phyloP scores from a whole-genome alignment of 2,797 vertebrate genomes.

The Hypotaenidia okinawae region DNA sequence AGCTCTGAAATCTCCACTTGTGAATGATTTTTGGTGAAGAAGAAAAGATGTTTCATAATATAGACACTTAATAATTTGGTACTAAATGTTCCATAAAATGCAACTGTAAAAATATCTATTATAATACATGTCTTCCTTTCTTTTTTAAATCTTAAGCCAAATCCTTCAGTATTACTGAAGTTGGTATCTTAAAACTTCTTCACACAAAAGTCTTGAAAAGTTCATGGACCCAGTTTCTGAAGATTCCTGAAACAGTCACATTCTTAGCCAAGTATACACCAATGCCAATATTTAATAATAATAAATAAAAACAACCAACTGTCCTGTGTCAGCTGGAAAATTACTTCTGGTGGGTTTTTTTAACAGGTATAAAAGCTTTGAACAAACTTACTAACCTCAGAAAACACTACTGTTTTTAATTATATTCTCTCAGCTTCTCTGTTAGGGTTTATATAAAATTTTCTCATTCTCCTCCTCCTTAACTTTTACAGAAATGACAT shows the following conservation, averaged over 20 bases:
- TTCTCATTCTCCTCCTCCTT: slow-evolving; percentile 12
- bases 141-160: background rate
- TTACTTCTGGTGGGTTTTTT: background rate
- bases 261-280: background rate
- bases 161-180: background rate
- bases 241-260: background rate
- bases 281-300: background rate
- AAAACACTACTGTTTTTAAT: background rate
- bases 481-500: slow-evolving; percentile 18
- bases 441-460: background rate
- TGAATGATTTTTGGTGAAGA: background rate
- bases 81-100: background rate
- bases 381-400: background rate
- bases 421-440: background rate
- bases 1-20: background rate
- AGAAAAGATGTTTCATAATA: background rate
- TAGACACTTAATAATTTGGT: background rate
- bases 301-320: background rate
- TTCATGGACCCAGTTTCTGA: background rate
- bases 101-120: background rate
- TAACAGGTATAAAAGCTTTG: background rate
- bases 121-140: background rate
- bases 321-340: background rate
- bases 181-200: background rate
- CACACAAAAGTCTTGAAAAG: background rate